A percentile compares a stretch with the other conserved stretches of the same genome.
phyloP scores from a whole-genome alignment of 2,113 vertebrate species.

The Anguilla rostrata region DNA sequence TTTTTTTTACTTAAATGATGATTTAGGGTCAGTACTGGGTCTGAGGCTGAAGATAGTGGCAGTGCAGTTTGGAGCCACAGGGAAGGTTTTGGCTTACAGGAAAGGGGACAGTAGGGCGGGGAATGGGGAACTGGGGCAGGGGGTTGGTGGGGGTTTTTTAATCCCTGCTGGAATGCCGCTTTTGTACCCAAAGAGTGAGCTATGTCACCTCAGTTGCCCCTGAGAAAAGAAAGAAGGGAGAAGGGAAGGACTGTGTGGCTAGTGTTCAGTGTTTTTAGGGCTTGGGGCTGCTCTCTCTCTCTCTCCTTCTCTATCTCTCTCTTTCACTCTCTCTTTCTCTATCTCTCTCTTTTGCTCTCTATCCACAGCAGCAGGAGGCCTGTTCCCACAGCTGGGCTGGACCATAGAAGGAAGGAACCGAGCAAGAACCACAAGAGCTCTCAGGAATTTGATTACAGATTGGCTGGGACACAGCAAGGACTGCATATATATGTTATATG shows the following conservation, averaged over 20 bases:
- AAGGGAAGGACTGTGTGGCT: not conserved
- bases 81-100: constrained; percentile 28
- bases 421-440: constrained; percentile 42
- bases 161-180: not conserved
- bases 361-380: too few relatives aligned
- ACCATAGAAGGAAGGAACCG: constrained; percentile 40
- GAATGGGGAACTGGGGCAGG: not conserved
- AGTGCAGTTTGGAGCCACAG: not conserved
- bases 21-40: too few relatives aligned
- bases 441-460: constrained; percentile 44
- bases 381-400: constrained; percentile 49
- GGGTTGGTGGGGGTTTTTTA: not conserved
- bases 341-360: too few relatives aligned
- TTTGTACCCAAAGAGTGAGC: not conserved
- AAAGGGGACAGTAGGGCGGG: too few relatives aligned
- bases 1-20: too few relatives aligned
- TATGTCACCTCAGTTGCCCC: not conserved
- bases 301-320: too few relatives aligned
- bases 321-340: too few relatives aligned
- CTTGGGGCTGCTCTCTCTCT: too few relatives aligned
- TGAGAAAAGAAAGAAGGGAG: not conserved
- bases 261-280: not conserved
- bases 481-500: constrained; percentile 8
- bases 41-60: too few relatives aligned
- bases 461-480: constrained; percentile 12